Conservation (phyloP, 30 jellyfish, hydroid and myxozoan genomes). For the Turritopsis dohrnii region DNA sequence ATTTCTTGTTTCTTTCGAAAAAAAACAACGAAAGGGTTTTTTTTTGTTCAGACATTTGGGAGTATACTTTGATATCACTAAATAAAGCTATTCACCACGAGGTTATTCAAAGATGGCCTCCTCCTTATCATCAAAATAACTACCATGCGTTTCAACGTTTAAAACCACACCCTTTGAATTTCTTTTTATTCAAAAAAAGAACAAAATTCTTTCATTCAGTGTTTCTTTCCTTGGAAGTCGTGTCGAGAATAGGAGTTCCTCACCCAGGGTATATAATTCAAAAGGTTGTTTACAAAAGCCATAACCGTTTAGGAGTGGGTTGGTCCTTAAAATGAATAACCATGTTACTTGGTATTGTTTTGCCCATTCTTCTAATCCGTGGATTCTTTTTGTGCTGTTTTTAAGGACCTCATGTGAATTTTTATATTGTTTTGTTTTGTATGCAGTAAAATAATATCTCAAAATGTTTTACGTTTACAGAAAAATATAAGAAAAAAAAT, state of each 20-base stretch:
- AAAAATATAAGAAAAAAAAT: no score
- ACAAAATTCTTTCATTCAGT: background rate
- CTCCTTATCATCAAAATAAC: background rate
- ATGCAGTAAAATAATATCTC: background rate
- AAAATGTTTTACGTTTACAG: no score
- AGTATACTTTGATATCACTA: no score
- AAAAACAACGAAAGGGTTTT: background rate
- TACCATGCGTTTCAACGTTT: background rate
- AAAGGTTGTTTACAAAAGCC: background rate
- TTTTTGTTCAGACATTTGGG: background rate
- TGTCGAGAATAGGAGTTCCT: background rate
- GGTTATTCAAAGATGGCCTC: background rate
- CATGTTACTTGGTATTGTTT: background rate
- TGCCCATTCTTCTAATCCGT: background rate
- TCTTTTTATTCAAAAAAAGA: background rate
- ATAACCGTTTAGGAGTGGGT: background rate
- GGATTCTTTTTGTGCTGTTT: background rate
- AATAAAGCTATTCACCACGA: no score
- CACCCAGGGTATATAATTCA: background rate
- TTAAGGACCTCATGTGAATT: background rate
- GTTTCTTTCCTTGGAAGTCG: background rate
- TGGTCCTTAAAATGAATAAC: background rate
- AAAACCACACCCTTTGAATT: background rate
- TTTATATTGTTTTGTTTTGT: background rate
- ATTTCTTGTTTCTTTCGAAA: background rate